Evolutionary conservation across 2,113 vertebrate species (phyloP), one percentile per base, ranked within the genome.

Genomic region (Pitta sordida): DNA sequence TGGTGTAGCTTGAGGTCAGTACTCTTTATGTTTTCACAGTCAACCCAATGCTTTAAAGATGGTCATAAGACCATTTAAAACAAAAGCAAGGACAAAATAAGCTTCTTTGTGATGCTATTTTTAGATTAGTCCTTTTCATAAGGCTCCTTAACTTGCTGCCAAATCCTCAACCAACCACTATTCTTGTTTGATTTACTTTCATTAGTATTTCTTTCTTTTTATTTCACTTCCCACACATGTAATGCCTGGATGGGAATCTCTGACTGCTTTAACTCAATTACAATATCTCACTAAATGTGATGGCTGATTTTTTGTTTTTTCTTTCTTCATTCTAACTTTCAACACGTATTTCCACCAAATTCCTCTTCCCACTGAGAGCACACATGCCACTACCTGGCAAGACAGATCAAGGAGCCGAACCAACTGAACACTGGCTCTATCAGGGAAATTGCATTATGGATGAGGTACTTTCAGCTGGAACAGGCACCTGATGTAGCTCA

Each of bases 151-250:
- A 74, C 36, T 22, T 62, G 16, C 11, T 81, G 59, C 34, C 39
- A 67, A 84, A 71, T 55, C 43, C 29, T 75, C 48, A 71, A 10
- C 10, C 34, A 69, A 32, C 5, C 19, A 46, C 20, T 46, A 19
- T 8, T 32, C 18, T 43, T 46, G 10, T 29, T 49, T 73, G 27
- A 7, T 81, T 76, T 64, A 12, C 9, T 60, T 86, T 67, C 27
- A 15, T 32, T 58, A 37, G 15, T 43, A 26, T 51, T 51, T 86
- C 1, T 1, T 10, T 14, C 4, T 15, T 71, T 49, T 39, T 17
- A 29, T 19, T 7, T 10, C 17, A 6, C 9, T 78, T 65, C 36
- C 23, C 5, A 30, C 0, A 1, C 4, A 15, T n/a, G 30, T 34
- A 39, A 46, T 44, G 8, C 18, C 23, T 68, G 43, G 3, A 41